Evolutionary conservation across 2,113 vertebrate species (phyloP), one percentile per base, ranked within the genome.

Genomic region (Pterophyllum scalare): DNA sequence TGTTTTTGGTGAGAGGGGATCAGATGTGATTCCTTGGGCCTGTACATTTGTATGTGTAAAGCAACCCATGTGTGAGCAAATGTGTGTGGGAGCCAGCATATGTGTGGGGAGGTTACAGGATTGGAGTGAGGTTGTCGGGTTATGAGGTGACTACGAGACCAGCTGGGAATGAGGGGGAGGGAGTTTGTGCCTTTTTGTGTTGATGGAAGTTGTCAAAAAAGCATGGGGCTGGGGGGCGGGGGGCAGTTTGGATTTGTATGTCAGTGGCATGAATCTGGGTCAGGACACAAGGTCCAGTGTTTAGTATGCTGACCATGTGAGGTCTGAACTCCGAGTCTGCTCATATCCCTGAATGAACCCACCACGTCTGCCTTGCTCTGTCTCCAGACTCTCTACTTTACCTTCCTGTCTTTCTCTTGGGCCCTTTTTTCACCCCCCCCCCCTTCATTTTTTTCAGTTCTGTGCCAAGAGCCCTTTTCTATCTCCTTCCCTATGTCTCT

Each of bases 271-370:
- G 90, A 93, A 96, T 95, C 89, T 95, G 93, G 95, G 96, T 96
- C 95, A 95, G 94, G 87, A 92, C 85, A 77, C 77, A 77, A 89
- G 87, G 86, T 80, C 85, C 59, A 74, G 91, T 94, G 91, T 90
- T 96, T 96, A 94, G 92, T 95, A 96, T 95, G 93, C 95, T 85
- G 88, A 81, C 93, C 82, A 59, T 93, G 94, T 93, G 89, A 91
- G 92, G 86, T 91, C 93, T 94, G 92, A 91, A 91, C 88, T 88
- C 79, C 24, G 65, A 92, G 92, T 90, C 88, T 79, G 89, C 89
- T 92, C 88, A 74, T 93, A 89, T 92, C 92, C 94, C 88, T 24
- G 83, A 89, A 94, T 95, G 94, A 95, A 95, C 94, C 89, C 85
- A 79, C 43, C 81, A 86, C 76, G 87, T 93, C 92, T 93, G 91